These are phyloP conservation scores for Gallinago nigripennis DNA, from an alignment of 2,797 vertebrate species.

Conservation along the genomic window DNA sequence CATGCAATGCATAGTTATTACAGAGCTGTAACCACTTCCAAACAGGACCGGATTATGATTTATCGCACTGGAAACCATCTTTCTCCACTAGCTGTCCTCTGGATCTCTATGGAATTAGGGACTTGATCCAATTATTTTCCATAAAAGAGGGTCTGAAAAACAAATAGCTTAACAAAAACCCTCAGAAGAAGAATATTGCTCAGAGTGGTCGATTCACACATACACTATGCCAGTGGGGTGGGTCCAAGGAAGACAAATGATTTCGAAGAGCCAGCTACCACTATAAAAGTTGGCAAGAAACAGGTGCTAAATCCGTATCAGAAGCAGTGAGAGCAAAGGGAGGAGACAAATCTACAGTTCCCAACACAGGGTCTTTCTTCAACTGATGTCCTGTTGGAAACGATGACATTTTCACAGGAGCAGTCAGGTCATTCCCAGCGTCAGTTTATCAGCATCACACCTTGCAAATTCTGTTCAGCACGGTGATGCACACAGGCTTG, in stretches of 20 bases:
- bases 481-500: neutral
- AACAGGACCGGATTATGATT: neutral
- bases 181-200: neutral
- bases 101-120: neutral
- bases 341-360: neutral
- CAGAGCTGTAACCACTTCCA: neutral
- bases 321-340: neutral
- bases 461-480: neutral
- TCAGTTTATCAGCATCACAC: neutral
- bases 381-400: neutral
- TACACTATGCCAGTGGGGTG: accelerated
- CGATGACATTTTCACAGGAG: neutral
- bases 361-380: neutral
- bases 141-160: neutral
- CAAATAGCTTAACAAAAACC: neutral
- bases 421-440: neutral
- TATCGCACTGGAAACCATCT: neutral
- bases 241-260: neutral
- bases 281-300: neutral
- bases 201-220: accelerated
- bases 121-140: neutral
- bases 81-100: neutral
- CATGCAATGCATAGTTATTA: neutral
- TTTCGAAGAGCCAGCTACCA: neutral
- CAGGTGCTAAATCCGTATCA: neutral